These are phyloP conservation scores for Scolopax bukidnonensis DNA, from an alignment of 2,797 vertebrate genomes.

Conservation along the genomic window DNA sequence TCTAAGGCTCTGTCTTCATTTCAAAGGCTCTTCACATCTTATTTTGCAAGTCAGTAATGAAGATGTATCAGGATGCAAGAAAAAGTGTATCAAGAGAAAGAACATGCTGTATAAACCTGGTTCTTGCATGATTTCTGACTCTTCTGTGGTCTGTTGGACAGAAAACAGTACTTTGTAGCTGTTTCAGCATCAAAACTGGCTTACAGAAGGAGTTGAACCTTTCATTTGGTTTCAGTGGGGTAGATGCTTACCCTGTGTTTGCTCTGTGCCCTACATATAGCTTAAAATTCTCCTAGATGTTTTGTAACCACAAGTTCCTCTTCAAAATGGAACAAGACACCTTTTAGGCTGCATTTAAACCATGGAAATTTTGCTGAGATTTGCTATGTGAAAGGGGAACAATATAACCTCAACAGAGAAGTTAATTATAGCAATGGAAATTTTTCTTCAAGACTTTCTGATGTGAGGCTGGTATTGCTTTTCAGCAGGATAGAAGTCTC, in stretches of 20 bases:
- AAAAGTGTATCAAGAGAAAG: not conserved
- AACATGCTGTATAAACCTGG: not conserved
- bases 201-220: not conserved
- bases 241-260: not conserved
- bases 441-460: conserved; percentile 37
- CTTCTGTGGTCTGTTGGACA: not conserved
- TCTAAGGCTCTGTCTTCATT: not conserved
- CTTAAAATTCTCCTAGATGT: not conserved
- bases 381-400: not conserved
- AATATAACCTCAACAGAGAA: conserved; percentile 37
- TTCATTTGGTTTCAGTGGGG: not conserved
- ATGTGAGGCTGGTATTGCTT: conserved; percentile 41
- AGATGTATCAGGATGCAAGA: not conserved
- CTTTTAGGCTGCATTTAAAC: conserved; percentile 28
- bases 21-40: not conserved
- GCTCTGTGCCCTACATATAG: not conserved
- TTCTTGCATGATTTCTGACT: not conserved
- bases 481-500: conserved; percentile 35
- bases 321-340: conserved; percentile 16
- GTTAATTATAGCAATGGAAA: conserved; percentile 57
- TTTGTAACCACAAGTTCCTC: not conserved
- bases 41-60: not conserved
- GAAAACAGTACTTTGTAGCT: not conserved
- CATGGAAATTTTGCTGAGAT: not conserved
- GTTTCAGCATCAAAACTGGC: not conserved